A percentile compares a stretch with the other conserved stretches of the same genome.
Conservation (phyloP, 2,797 vertebrate species). For the Leucoraja ocellata region DNA sequence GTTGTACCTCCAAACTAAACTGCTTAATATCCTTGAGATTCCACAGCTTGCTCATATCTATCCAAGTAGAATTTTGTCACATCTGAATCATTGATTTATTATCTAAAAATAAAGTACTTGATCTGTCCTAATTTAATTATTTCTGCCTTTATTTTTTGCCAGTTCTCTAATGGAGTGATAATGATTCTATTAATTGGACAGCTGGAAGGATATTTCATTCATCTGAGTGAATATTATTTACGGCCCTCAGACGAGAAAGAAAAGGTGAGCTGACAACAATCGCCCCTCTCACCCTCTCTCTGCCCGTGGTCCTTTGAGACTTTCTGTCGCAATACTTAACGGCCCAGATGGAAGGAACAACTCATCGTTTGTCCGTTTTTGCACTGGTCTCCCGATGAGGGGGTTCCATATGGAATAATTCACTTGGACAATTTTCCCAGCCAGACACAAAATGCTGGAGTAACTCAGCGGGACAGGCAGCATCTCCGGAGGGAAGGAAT, state of each 20-base stretch:
- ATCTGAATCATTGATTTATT: background rate
- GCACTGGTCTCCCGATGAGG: background rate
- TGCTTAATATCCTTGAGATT: background rate
- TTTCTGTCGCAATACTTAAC: background rate
- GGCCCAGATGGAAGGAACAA: background rate
- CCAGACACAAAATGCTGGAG: too few species aligned
- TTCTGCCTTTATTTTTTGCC: background rate
- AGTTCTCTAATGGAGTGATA: constrained; percentile 91
- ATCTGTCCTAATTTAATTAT: background rate
- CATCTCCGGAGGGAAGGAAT: too few species aligned
- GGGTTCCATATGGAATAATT: too few species aligned
- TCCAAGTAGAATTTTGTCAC: background rate
- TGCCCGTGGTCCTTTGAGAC: background rate
- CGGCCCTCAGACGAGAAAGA: constrained; percentile 65
- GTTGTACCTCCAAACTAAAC: too few species aligned
- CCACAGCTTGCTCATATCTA: background rate
- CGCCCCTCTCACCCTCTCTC: background rate
- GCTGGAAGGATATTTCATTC: constrained; percentile 81
- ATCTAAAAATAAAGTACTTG: background rate
- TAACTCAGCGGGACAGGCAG: too few species aligned
- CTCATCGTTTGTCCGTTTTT: background rate
- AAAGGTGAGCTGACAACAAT: constrained; percentile 60
- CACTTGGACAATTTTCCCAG: too few species aligned
- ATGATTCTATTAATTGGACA: constrained; percentile 85
- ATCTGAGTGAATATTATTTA: constrained; percentile 72